Percentiles rank a stretch among this genome's conserved stretches.
phyloP scores from a whole-genome alignment of 2,113 vertebrate genomes.

The Corythornis cristatus region DNA sequence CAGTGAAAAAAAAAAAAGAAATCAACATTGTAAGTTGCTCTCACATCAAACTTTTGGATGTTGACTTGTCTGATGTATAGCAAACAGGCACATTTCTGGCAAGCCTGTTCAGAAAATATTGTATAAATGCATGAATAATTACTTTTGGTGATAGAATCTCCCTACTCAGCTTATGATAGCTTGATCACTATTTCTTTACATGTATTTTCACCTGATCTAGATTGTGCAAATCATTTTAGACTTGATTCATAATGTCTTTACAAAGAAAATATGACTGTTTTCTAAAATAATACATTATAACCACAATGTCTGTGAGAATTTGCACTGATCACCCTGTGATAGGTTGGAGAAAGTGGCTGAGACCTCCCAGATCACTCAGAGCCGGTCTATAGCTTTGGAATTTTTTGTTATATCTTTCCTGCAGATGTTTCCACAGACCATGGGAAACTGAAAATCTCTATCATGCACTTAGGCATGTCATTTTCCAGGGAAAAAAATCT shows the following conservation, averaged over 20 bases:
- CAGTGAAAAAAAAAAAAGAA: background rate
- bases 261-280: background rate
- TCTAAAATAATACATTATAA: background rate
- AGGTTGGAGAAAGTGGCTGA: background rate
- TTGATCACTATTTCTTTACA: background rate
- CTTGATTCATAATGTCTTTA: background rate
- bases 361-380: background rate
- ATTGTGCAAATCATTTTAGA: background rate
- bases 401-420: constrained; percentile 18
- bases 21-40: background rate
- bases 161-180: background rate
- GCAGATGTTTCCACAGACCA: constrained; percentile 7
- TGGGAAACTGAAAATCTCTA: constrained; percentile 13
- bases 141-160: background rate
- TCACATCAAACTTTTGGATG: background rate
- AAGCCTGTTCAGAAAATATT: background rate
- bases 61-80: background rate
- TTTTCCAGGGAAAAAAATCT: constrained; percentile 30
- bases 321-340: background rate
- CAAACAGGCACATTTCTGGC: background rate
- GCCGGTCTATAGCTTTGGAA: background rate
- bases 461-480: constrained; percentile 21
- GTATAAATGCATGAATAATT: background rate
- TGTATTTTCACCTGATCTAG: background rate
- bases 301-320: background rate